Evolutionary conservation across 1,140 invertebrate genomes (phyloP).

Genomic region (Lepidurus couesii): DNA sequence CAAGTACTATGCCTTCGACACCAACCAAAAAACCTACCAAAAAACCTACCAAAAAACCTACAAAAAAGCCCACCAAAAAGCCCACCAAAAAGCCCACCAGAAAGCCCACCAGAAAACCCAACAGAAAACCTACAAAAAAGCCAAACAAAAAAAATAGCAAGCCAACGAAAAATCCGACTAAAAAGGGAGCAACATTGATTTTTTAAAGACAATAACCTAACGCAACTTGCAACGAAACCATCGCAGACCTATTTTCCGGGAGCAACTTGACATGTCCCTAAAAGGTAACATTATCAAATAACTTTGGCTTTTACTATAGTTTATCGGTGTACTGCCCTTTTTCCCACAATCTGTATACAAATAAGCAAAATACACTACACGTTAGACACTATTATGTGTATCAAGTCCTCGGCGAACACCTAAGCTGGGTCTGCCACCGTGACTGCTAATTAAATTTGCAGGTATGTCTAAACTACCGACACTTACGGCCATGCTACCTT

Average conservation of each 20-base stretch:
- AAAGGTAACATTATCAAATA: too few relatives aligned
- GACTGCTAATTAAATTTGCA: neutral
- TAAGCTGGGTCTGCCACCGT: neutral
- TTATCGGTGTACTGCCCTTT: neutral
- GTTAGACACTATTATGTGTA: slow-evolving; percentile 6
- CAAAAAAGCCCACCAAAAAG: neutral
- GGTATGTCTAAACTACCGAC: neutral
- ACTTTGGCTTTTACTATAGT: too few relatives aligned
- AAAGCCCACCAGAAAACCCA: neutral
- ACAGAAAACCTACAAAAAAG: neutral
- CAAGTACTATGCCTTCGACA: neutral
- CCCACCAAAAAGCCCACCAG: neutral
- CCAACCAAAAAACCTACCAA: neutral
- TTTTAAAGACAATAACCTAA: too few relatives aligned
- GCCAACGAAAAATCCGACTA: neutral
- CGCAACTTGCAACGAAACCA: too few relatives aligned
- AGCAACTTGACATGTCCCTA: too few relatives aligned
- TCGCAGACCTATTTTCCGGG: too few relatives aligned
- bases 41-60: neutral
- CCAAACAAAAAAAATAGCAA: neutral
- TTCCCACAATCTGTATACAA: neutral
- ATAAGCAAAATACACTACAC: neutral
- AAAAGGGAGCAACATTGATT: neutral
- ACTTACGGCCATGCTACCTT: neutral
- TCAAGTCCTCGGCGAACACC: neutral